Evolutionary conservation across 2,797 vertebrate genomes (phyloP).

Genomic region (Scleropages formosus): DNA sequence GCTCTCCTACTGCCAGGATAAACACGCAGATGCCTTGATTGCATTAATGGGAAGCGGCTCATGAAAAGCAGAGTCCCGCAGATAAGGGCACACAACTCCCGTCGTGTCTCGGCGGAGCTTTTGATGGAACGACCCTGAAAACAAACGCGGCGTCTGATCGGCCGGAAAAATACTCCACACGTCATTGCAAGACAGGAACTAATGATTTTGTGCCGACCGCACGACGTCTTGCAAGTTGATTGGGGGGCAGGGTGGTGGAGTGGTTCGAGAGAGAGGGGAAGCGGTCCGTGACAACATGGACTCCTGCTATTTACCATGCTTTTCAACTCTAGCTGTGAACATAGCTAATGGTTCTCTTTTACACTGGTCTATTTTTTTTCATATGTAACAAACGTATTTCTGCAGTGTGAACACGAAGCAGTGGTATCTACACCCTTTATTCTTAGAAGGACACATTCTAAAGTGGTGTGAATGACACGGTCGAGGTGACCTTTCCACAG

Average conservation of each 20-base stretch:
- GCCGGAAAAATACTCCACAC: conserved; percentile 40
- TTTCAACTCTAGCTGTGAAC: no score
- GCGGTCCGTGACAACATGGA: background rate
- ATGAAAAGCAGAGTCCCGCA: conserved; percentile 43
- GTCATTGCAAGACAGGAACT: conserved; percentile 43
- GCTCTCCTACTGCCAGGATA: conserved; percentile 44
- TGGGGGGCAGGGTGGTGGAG: background rate
- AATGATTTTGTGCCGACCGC: conserved; percentile 39
- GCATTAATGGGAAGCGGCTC: conserved; percentile 40
- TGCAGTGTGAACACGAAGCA: no score
- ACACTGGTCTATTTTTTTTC: no score
- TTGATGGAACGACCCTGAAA: conserved; percentile 42
- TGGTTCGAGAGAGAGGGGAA: background rate
- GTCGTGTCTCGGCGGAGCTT: conserved; percentile 35
- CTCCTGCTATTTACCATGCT: no score
- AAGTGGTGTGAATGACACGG: no score
- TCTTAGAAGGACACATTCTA: no score
- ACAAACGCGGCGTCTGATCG: conserved; percentile 46
- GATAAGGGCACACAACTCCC: conserved; percentile 51
- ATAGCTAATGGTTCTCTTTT: no score
- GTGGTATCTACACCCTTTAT: no score
- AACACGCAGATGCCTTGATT: conserved; percentile 43
- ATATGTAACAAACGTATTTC: no score
- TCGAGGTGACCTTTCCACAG: no score
- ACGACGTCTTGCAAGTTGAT: conserved; percentile 34